Evolutionary conservation across 2,113 vertebrate genomes (phyloP).

Genomic region (Epinephelus moara): DNA sequence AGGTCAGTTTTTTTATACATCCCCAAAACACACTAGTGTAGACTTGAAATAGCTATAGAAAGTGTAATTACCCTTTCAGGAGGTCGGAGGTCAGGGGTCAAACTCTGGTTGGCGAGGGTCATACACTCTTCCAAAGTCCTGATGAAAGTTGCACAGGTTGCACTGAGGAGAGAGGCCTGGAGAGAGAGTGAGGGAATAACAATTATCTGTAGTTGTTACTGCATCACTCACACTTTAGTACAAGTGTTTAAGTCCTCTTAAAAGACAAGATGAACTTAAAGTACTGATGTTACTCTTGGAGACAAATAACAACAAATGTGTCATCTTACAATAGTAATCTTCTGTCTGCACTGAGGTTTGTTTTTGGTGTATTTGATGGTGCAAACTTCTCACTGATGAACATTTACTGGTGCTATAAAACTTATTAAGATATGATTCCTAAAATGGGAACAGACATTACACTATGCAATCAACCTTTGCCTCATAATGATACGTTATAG

Average conservation of each 20-base stretch:
- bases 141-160: constrained; percentile 97
- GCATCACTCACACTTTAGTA: background rate
- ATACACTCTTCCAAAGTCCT: constrained; percentile 97
- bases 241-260: no score
- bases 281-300: background rate
- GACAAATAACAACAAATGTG: background rate
- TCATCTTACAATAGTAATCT: background rate
- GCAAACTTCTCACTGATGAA: no score
- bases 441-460: no score
- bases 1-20: no score
- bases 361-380: background rate
- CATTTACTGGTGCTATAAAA: no score
- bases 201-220: background rate
- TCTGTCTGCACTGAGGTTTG: background rate
- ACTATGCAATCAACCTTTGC: no score
- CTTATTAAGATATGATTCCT: no score
- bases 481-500: no score
- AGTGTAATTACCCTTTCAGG: constrained; percentile 65
- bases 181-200: background rate
- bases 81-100: constrained; percentile 90
- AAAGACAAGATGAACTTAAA: no score
- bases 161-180: constrained; percentile 91
- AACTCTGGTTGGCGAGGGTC: constrained; percentile 94
- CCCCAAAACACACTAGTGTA: background rate
- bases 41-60: background rate